phyloP scores from a whole-genome alignment of 1,140 invertebrate genomes.

The Trachymyrmex septentrionalis region DNA sequence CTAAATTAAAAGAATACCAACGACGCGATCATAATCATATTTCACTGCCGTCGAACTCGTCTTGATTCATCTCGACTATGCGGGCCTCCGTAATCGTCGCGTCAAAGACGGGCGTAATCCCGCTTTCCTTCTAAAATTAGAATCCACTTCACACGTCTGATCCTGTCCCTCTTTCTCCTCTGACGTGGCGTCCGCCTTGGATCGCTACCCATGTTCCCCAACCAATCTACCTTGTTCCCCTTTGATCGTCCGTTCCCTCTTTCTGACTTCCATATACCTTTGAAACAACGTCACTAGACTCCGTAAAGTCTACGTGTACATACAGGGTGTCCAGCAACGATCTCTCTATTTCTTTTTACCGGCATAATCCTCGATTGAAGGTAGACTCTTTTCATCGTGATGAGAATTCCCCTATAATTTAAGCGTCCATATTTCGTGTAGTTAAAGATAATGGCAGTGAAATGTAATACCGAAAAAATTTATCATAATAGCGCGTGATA shows the following conservation, averaged over 20 bases:
- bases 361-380: background rate
- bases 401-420: background rate
- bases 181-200: slow-evolving; percentile 34
- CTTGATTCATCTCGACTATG: slow-evolving; percentile 54
- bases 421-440: background rate
- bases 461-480: slow-evolving; percentile 25
- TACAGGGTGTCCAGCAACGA: background rate
- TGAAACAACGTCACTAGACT: slow-evolving; percentile 46
- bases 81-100: slow-evolving; percentile 53
- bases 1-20: slow-evolving; percentile 21
- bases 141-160: slow-evolving; percentile 77
- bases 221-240: slow-evolving; percentile 68
- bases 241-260: slow-evolving; percentile 68
- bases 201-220: slow-evolving; percentile 41
- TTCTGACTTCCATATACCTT: slow-evolving; percentile 37
- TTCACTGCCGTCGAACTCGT: slow-evolving; percentile 59
- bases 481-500: slow-evolving; percentile 31
- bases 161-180: slow-evolving; percentile 63
- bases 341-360: slow-evolving; percentile 12
- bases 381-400: background rate
- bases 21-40: slow-evolving; percentile 57
- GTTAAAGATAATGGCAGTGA: slow-evolving; percentile 18
- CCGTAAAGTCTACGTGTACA: slow-evolving; percentile 14
- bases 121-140: slow-evolving; percentile 78
- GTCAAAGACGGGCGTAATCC: slow-evolving; percentile 61